Percentiles rank a stretch among this genome's conserved stretches.
phyloP scores from a whole-genome alignment of 2,797 vertebrate species.

The Loriculus beryllinus region DNA sequence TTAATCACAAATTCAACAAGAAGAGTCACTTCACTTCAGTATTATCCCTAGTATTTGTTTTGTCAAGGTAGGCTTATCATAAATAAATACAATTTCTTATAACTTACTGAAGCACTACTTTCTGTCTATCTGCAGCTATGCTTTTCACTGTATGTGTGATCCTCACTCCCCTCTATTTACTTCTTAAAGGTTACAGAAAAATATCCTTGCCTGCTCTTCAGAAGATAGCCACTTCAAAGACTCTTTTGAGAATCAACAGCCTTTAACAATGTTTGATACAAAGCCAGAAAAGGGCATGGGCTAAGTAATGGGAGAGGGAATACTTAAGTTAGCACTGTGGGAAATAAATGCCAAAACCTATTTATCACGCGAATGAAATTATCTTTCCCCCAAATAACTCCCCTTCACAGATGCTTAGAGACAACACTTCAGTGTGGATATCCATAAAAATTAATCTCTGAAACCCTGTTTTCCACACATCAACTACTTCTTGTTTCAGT shows the following conservation, averaged over 20 bases:
- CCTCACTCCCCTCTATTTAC: neutral
- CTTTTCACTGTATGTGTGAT: conserved; percentile 9
- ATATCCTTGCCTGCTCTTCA: conserved; percentile 54
- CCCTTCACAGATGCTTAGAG: neutral
- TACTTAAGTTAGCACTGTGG: neutral
- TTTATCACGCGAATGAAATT: conserved; percentile 6
- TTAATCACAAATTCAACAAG: neutral
- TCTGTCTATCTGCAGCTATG: neutral
- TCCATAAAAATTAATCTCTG: neutral
- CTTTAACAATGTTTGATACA: conserved; percentile 52
- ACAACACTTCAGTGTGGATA: neutral
- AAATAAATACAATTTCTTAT: neutral
- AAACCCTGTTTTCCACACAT: neutral
- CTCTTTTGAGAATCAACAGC: conserved; percentile 51
- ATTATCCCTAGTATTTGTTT: neutral
- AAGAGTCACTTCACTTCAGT: neutral
- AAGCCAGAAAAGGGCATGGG: conserved; percentile 46
- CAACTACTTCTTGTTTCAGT: neutral
- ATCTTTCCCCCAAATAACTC: neutral
- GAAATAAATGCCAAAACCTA: conserved; percentile 40
- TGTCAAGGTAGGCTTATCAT: neutral
- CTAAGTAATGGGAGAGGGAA: neutral
- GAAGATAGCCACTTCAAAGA: conserved; percentile 67
- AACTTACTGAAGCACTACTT: neutral
- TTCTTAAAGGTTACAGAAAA: conserved; percentile 58